These are phyloP conservation scores for Diachasma alloeum DNA, from an alignment of 1,140 invertebrate species.

Conservation along the genomic window DNA sequence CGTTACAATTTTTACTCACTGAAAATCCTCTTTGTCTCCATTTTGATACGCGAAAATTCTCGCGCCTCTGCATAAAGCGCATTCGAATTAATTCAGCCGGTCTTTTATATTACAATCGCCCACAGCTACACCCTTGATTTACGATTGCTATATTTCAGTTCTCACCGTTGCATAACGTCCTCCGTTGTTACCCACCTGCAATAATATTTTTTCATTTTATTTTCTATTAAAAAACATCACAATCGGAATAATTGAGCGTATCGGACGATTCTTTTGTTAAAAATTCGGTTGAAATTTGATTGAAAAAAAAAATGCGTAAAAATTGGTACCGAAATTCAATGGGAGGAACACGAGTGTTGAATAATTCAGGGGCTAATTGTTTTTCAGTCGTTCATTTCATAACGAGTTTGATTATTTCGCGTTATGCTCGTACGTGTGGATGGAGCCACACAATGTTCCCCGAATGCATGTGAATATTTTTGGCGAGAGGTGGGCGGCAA, in stretches of 20 bases:
- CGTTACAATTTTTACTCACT: neutral
- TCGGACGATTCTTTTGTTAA: neutral
- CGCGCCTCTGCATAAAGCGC: slow-evolving; percentile 34
- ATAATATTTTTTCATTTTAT: slow-evolving; percentile 7
- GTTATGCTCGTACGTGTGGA: neutral
- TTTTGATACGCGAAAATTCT: slow-evolving; percentile 19
- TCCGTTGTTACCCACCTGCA: slow-evolving; percentile 1
- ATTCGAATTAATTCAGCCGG: slow-evolving; percentile 54
- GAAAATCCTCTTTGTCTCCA: neutral
- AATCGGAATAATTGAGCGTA: neutral
- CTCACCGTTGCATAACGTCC: slow-evolving; percentile 9
- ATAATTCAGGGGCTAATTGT: slow-evolving; percentile 5
- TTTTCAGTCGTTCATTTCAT: slow-evolving; percentile 9
- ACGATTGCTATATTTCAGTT: slow-evolving; percentile 47
- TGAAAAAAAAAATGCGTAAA: neutral
- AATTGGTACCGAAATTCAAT: neutral
- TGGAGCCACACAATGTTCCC: neutral
- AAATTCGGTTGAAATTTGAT: neutral
- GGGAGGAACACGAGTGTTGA: neutral
- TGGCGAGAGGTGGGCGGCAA: neutral
- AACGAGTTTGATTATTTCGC: slow-evolving; percentile 15
- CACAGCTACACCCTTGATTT: slow-evolving; percentile 44
- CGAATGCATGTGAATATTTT: neutral
- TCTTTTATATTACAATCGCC: slow-evolving; percentile 57
- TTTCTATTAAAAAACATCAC: neutral